Evolutionary conservation across 2,888 invertebrate genomes (phyloP).

Genomic region (Volucella zonaria): DNA sequence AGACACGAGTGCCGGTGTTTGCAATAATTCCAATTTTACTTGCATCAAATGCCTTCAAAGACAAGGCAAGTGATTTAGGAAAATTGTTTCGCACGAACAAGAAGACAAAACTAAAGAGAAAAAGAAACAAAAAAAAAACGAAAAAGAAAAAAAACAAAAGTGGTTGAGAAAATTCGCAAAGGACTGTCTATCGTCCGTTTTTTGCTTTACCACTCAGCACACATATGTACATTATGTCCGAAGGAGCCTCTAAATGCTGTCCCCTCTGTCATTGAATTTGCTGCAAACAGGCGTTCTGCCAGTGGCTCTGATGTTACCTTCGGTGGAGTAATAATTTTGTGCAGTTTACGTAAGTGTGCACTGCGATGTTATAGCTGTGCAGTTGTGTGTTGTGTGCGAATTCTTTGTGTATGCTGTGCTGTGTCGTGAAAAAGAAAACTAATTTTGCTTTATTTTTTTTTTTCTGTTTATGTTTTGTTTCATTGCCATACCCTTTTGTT

Average conservation of each 20-base stretch:
- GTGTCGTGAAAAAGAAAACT: constrained; percentile 15
- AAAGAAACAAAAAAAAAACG: constrained; percentile 17
- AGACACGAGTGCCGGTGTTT: constrained; percentile 33
- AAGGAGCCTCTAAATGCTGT: constrained; percentile 56
- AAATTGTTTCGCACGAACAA: neutral
- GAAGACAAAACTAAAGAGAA: constrained; percentile 14
- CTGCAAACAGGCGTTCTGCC: constrained; percentile 26
- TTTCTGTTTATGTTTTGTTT: constrained; percentile 70
- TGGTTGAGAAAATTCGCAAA: constrained; percentile 35
- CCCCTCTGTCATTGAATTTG: constrained; percentile 42
- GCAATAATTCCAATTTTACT: neutral
- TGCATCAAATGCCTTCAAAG: neutral
- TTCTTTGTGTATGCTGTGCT: constrained; percentile 47
- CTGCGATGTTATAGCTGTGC: constrained; percentile 26
- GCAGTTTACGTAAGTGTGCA: constrained; percentile 71
- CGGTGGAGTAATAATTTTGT: constrained; percentile 54
- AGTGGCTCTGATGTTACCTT: constrained; percentile 34
- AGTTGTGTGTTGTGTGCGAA: constrained; percentile 33
- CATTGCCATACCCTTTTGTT: constrained; percentile 55
- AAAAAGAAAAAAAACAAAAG: constrained; percentile 16
- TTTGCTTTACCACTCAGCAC: constrained; percentile 25
- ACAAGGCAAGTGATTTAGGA: neutral
- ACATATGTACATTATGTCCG: constrained; percentile 24
- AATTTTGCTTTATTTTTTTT: constrained; percentile 35
- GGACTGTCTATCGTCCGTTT: constrained; percentile 35